Percentiles rank a stretch among this genome's conserved stretches.
These are phyloP conservation scores for Acrobasis repandana DNA, from an alignment of 2,888 invertebrate species.

Conservation along the genomic window DNA sequence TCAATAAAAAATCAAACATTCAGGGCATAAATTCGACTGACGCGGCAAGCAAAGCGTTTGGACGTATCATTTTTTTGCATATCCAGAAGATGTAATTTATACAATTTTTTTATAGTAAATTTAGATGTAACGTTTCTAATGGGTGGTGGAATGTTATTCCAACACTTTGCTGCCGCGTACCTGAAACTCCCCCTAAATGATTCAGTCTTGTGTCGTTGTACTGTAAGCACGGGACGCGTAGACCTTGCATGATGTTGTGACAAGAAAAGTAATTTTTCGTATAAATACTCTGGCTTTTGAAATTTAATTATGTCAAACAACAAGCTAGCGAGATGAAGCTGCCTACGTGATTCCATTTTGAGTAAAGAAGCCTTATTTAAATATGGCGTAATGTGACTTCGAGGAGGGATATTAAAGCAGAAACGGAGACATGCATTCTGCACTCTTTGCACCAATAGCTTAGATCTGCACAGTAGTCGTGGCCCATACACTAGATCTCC, in stretches of 20 bases:
- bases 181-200: neutral
- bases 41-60: neutral
- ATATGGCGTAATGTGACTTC: neutral
- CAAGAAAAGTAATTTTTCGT: neutral
- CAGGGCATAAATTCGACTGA: neutral
- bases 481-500: neutral
- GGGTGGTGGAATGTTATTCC: neutral
- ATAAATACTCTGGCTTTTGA: neutral
- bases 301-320: neutral
- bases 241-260: neutral
- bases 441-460: neutral
- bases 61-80: neutral
- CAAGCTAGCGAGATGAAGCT: neutral
- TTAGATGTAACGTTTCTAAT: neutral
- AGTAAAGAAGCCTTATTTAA: neutral
- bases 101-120: neutral
- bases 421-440: neutral
- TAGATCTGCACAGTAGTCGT: neutral
- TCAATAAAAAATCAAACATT: neutral
- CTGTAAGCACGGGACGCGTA: neutral
- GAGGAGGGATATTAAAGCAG: neutral
- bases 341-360: neutral
- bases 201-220: neutral
- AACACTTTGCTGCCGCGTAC: neutral
- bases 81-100: neutral